phyloP scores from a whole-genome alignment of 1,140 invertebrate species.

The Amyelois transitella region DNA sequence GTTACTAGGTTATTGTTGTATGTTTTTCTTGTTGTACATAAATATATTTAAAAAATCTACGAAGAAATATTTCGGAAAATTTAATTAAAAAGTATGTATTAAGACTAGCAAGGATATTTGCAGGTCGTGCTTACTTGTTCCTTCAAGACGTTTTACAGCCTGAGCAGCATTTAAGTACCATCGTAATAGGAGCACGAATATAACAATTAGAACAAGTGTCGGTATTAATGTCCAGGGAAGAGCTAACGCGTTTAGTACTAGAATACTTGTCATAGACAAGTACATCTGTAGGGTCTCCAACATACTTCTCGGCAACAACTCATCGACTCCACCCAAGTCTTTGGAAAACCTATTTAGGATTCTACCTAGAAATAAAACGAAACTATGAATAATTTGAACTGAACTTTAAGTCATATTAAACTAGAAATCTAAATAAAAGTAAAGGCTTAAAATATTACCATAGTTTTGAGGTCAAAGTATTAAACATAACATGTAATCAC shows the following conservation, averaged over 20 bases:
- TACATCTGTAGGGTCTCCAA: conserved; percentile 84
- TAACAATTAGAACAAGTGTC: conserved; percentile 76
- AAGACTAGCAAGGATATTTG: too few relatives aligned
- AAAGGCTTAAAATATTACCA: too few relatives aligned
- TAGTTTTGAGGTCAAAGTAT: too few relatives aligned
- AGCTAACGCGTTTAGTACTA: conserved; percentile 81
- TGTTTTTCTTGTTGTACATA: too few relatives aligned
- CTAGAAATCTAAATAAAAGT: too few relatives aligned
- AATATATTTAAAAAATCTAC: too few relatives aligned
- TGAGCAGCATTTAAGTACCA: conserved; percentile 87
- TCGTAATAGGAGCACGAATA: conserved; percentile 81
- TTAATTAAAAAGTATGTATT: conserved; percentile 1
- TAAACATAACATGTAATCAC: too few relatives aligned
- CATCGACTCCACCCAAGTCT: conserved; percentile 83
- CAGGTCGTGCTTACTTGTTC: conserved; percentile 82
- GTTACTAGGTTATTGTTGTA: too few relatives aligned
- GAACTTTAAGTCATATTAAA: too few relatives aligned
- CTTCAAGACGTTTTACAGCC: conserved; percentile 89
- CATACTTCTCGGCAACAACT: conserved; percentile 85
- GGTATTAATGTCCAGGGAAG: conserved; percentile 83
- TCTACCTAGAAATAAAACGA: conserved; percentile 70
- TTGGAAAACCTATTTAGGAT: conserved; percentile 76
- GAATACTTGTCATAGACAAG: conserved; percentile 77
- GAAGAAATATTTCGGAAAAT: too few relatives aligned
- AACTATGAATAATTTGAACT: not conserved